A percentile compares a stretch with the other conserved stretches of the same genome.
Conservation (phyloP, 2,113 vertebrate species). For the Microtus montanus region DNA sequence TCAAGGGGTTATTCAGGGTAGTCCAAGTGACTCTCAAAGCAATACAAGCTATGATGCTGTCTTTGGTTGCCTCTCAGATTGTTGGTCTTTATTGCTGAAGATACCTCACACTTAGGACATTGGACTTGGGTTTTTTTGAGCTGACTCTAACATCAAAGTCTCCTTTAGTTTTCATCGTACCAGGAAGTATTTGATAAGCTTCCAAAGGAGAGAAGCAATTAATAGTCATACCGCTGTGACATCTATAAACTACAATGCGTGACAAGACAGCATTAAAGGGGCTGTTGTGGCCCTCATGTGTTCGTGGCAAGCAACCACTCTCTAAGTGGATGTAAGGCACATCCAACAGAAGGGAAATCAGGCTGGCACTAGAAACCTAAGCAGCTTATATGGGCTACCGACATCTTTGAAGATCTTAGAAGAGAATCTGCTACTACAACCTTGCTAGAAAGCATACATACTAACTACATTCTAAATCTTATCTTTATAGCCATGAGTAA, state of each 20-base stretch:
- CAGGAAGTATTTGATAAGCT: too few species aligned
- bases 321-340: background rate
- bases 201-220: too few species aligned
- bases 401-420: background rate
- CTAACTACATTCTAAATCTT: background rate
- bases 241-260: too few species aligned
- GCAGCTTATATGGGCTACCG: background rate
- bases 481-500: background rate
- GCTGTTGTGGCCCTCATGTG: background rate
- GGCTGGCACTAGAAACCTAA: background rate
- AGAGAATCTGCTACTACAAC: background rate
- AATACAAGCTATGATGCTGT: background rate
- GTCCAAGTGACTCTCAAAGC: background rate
- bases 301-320: background rate
- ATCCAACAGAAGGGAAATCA: background rate
- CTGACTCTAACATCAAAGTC: too few species aligned
- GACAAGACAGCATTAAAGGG: too few species aligned
- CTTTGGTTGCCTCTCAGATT: too few species aligned
- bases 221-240: too few species aligned
- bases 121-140: too few species aligned
- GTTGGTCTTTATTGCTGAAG: too few species aligned
- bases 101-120: too few species aligned
- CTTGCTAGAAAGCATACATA: background rate
- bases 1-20: background rate
- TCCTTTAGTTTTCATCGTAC: too few species aligned